These are phyloP conservation scores for Trichopria drosophilae DNA, from an alignment of 2,888 invertebrate genomes.

Conservation along the genomic window DNA sequence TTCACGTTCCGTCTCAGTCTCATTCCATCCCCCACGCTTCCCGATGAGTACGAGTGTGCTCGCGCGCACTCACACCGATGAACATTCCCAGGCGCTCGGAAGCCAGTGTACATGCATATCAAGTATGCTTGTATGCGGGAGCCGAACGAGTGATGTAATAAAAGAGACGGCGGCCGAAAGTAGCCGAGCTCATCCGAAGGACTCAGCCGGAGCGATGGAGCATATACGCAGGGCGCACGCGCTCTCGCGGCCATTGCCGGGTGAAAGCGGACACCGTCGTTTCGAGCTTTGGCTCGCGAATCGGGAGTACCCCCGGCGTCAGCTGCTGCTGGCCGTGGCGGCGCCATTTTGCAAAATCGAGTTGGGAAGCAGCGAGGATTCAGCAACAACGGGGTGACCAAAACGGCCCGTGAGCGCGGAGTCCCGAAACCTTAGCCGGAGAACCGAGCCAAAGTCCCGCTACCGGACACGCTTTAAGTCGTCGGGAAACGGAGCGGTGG, in stretches of 20 bases:
- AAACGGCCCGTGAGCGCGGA: too few species aligned
- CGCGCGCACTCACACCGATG: too few species aligned
- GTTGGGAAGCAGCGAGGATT: slow-evolving; percentile 34
- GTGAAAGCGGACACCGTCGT: slow-evolving; percentile 4
- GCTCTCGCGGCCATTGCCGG: slow-evolving; percentile 18
- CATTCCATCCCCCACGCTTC: background rate
- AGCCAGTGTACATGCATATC: too few species aligned
- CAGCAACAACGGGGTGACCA: too few species aligned
- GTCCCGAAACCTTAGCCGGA: too few species aligned
- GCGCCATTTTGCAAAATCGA: slow-evolving; percentile 56
- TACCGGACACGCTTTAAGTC: too few species aligned
- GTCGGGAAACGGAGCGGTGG: too few species aligned
- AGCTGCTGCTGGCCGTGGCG: slow-evolving; percentile 46
- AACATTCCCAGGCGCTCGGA: too few species aligned
- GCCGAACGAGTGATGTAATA: slow-evolving; percentile 55
- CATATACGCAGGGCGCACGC: slow-evolving; percentile 39
- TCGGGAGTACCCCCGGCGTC: slow-evolving; percentile 35
- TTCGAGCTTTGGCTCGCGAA: slow-evolving; percentile 12
- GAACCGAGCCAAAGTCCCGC: too few species aligned
- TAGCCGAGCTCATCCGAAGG: slow-evolving; percentile 47
- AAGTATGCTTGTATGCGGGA: too few species aligned
- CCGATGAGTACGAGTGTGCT: too few species aligned
- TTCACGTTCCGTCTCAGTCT: slow-evolving; percentile 9
- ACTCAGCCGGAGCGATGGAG: slow-evolving; percentile 31
- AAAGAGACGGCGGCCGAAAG: slow-evolving; percentile 49